Evolutionary conservation across 2,888 invertebrate species (phyloP).

Genomic region (Tetranychus truncatus): DNA sequence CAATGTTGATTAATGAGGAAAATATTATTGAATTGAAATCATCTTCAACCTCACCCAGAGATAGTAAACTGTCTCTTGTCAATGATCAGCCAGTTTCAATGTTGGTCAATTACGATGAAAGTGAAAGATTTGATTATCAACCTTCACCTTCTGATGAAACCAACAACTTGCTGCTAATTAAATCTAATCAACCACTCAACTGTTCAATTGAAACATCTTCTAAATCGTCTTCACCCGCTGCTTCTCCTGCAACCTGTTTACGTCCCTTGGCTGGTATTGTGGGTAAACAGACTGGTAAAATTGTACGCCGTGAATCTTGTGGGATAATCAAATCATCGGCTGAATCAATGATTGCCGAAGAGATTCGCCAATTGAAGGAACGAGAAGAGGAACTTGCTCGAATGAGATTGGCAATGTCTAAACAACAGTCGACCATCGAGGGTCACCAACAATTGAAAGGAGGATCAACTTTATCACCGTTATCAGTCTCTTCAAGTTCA

Average conservation of each 20-base stretch:
- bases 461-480: neutral
- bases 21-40: neutral
- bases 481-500: neutral
- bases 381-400: slow-evolving; percentile 38
- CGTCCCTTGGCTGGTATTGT: slow-evolving; percentile 5
- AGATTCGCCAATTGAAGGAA: slow-evolving; percentile 36
- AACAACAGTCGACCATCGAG: neutral
- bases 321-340: neutral
- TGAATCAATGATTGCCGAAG: slow-evolving; percentile 33
- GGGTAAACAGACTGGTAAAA: neutral
- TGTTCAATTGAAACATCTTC: no score
- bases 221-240: neutral
- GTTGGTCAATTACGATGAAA: neutral
- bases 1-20: neutral
- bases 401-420: slow-evolving; percentile 26
- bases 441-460: no score
- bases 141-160: neutral
- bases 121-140: neutral
- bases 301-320: neutral
- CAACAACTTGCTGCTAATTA: neutral
- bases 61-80: neutral
- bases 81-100: neutral
- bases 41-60: neutral
- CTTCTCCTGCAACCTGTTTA: neutral
- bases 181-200: neutral